Evolutionary conservation across 2,888 invertebrate genomes (phyloP).

Genomic region (Linhomoeus sp.): DNA sequence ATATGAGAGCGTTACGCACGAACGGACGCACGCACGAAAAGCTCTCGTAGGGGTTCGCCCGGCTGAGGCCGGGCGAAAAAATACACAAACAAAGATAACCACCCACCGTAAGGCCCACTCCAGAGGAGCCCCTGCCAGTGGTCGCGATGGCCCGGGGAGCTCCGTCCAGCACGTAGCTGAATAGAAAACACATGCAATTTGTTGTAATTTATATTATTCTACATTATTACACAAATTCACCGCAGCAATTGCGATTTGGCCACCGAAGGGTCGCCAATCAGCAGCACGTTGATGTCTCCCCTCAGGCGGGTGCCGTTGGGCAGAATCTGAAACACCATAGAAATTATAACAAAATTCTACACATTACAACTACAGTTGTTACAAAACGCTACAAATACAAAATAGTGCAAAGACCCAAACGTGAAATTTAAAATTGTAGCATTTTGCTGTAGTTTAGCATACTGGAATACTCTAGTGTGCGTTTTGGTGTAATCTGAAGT

Average conservation of each 20-base stretch:
- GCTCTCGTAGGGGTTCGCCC: too few species aligned
- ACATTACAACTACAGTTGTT: too few species aligned
- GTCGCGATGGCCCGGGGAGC: slow-evolving; percentile 91
- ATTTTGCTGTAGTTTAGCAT: too few species aligned
- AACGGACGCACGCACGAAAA: too few species aligned
- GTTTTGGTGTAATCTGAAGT: too few species aligned
- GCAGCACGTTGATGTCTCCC: slow-evolving; percentile 67
- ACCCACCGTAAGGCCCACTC: slow-evolving; percentile 66
- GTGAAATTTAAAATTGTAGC: too few species aligned
- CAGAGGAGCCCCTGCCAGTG: slow-evolving; percentile 90
- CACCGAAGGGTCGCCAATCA: slow-evolving; percentile 96
- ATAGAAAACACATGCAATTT: neutral
- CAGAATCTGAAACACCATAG: slow-evolving; percentile 7
- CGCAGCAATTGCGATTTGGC: slow-evolving; percentile 70
- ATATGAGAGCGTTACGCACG: too few species aligned
- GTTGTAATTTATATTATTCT: neutral
- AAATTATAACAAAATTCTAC: neutral
- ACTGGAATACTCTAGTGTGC: too few species aligned
- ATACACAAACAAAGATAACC: too few species aligned
- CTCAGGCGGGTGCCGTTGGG: slow-evolving; percentile 70
- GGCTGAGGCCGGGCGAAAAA: too few species aligned
- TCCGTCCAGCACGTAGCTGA: slow-evolving; percentile 68
- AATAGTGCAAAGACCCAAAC: too few species aligned
- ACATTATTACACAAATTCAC: slow-evolving; percentile 13
- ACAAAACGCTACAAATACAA: too few species aligned